Conservation (phyloP, 2,113 vertebrate genomes). For the Malurus alboscapulatus region DNA sequence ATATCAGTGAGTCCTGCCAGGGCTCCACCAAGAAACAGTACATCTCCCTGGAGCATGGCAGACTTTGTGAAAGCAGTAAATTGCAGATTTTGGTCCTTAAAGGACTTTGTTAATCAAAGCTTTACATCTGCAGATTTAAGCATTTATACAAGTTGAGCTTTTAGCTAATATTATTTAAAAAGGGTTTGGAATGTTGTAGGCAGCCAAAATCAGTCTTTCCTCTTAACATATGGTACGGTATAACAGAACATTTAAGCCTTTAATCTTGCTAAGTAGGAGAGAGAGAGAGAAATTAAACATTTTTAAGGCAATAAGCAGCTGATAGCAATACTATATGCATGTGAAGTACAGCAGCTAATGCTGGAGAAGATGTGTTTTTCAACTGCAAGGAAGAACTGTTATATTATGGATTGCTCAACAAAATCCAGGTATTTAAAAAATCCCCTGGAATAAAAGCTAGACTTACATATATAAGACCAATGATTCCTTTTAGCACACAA, state of each 20-base stretch:
- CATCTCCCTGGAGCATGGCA: slow-evolving; percentile 27
- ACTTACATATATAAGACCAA: not conserved
- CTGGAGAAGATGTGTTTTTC: slow-evolving; percentile 10
- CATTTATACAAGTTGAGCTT: slow-evolving; percentile 36
- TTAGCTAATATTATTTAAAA: slow-evolving; percentile 52
- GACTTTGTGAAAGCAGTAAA: slow-evolving; percentile 24
- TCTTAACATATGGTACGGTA: slow-evolving; percentile 34
- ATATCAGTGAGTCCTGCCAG: not conserved
- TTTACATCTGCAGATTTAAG: slow-evolving; percentile 55
- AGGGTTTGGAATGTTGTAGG: slow-evolving; percentile 43
- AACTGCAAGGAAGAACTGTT: slow-evolving; percentile 23
- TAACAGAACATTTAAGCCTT: slow-evolving; percentile 51
- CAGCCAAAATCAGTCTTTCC: slow-evolving; percentile 40
- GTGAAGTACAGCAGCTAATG: slow-evolving; percentile 37
- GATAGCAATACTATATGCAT: slow-evolving; percentile 33
- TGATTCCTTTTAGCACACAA: not conserved
- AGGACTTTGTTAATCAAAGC: slow-evolving; percentile 30
- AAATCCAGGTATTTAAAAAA: slow-evolving; percentile 56
- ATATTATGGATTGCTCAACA: slow-evolving; percentile 22
- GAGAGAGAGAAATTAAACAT: slow-evolving; percentile 33
- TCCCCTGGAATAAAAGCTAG: slow-evolving; percentile 28
- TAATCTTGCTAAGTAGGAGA: slow-evolving; percentile 56
- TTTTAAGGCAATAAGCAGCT: slow-evolving; percentile 47
- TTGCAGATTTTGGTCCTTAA: slow-evolving; percentile 31
- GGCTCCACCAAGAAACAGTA: slow-evolving; percentile 29